Evolutionary conservation across 2,113 vertebrate species (phyloP).

Genomic region (Nerophis lumbriciformis): DNA sequence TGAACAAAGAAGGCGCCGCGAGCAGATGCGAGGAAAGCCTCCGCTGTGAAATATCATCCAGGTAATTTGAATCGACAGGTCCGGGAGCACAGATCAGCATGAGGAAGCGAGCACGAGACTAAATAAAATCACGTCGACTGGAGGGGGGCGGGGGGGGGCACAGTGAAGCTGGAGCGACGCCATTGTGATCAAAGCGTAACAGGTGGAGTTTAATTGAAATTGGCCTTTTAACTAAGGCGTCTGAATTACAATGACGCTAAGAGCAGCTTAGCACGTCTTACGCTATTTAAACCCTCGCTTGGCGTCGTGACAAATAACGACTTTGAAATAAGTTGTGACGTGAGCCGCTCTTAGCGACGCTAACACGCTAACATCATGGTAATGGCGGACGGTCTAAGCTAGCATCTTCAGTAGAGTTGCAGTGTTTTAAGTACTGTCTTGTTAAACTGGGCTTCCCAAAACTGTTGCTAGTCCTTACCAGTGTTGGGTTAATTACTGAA

Average conservation of each 20-base stretch:
- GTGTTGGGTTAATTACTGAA: no score
- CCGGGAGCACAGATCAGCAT: constrained; percentile 29
- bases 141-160: no score
- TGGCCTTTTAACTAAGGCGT: constrained; percentile 36
- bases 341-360: not conserved
- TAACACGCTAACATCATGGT: not conserved
- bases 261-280: constrained; percentile 8
- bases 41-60: constrained; percentile 41
- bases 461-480: no score
- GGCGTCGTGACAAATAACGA: constrained; percentile 5
- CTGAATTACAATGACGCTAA: constrained; percentile 24
- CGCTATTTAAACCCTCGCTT: constrained; percentile 12
- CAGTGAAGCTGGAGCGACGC: not conserved
- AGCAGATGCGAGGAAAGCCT: constrained; percentile 30
- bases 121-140: constrained; percentile 2
- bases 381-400: not conserved
- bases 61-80: constrained; percentile 51
- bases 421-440: no score
- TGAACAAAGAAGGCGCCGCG: constrained; percentile 25
- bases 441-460: no score
- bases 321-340: constrained; percentile 2
- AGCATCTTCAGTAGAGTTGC: not conserved
- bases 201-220: constrained; percentile 41
- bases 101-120: constrained; percentile 20
- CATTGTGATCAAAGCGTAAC: constrained; percentile 36